These are phyloP conservation scores for Lasius platythorax DNA, from an alignment of 2,888 invertebrate species.

Conservation along the genomic window DNA sequence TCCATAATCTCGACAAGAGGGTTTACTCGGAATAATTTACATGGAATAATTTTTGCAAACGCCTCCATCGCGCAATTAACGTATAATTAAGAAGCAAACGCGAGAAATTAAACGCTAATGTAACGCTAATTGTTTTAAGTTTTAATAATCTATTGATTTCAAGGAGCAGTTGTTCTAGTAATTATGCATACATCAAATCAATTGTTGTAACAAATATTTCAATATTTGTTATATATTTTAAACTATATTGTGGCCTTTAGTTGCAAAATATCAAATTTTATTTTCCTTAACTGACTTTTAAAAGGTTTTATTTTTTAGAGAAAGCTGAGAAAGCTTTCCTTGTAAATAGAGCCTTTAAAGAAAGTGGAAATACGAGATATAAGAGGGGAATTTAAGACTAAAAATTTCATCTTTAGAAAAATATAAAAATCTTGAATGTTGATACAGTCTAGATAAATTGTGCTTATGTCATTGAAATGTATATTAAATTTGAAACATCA, in stretches of 20 bases:
- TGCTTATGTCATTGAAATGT: neutral
- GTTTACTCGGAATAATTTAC: neutral
- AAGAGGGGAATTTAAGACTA: neutral
- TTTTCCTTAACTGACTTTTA: neutral
- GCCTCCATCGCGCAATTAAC: neutral
- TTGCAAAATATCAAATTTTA: constrained; percentile 3
- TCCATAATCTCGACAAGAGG: neutral
- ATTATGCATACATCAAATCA: neutral
- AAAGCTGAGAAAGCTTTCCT: neutral
- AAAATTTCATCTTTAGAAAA: neutral
- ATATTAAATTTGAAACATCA: neutral
- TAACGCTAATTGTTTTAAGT: neutral
- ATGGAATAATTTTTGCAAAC: neutral
- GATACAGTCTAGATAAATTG: neutral
- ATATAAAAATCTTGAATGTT: neutral
- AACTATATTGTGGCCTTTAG: neutral
- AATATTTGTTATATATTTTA: neutral
- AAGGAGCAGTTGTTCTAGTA: neutral
- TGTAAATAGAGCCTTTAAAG: neutral
- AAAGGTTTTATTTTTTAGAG: neutral
- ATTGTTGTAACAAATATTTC: neutral
- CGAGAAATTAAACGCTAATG: neutral
- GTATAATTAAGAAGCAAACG: neutral
- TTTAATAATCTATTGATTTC: constrained; percentile 2
- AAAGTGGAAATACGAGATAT: constrained; percentile 8